Evolutionary conservation across 37 sponge, comb jelly and placozoan genomes (phyloP), one percentile per base, ranked within the genome.

Genomic region (Aplysina aerophoba): DNA sequence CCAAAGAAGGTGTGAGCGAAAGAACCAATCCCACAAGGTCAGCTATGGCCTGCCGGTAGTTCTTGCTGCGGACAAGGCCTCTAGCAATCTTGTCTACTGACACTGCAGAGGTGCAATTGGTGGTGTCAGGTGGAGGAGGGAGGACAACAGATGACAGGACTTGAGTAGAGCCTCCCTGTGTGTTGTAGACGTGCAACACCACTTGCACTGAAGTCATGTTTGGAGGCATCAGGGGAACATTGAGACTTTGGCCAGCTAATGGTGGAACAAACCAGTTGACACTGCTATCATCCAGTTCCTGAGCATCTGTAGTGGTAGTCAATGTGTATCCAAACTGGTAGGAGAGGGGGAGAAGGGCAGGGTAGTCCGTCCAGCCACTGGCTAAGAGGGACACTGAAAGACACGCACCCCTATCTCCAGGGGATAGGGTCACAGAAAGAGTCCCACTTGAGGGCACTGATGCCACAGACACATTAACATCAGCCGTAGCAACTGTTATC

Each of bases 271-370:
- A 50, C 88, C 85, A 88, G 16, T 73, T 22, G 55, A 57, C 74
- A 69, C 25, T 54, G 61, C 22, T 85, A 22, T 25, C 60, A 67
- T 12, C 71, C 37, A 50, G 44, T 19, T 75, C n/a, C 38, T 81
- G 24, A 62, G 24, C n/a, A n/a, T n/a, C n/a, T n/a, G n/a, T n/a
- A n/a, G n/a, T 1, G 16, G 30, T 31, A 16, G 12, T 4, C 22
- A 79, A 81, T 1, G 75, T 16, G 28, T 79, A 83, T 37, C 92
- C 92, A 85, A 87, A 91, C 58, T 82, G 88, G 40, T 91, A 88
- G 4, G 44, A 34, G 17, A 91, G 54, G 11, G 92, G 92, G n/a
- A 71, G 44, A 59, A 81, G 78, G 25, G 41, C 62, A 0, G 69
- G 58, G 0, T 67, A 44, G 61, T 91, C 92, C 21, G 88, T 85